Conservation (phyloP, 2,113 vertebrate genomes). For the Nesoenas mayeri region DNA sequence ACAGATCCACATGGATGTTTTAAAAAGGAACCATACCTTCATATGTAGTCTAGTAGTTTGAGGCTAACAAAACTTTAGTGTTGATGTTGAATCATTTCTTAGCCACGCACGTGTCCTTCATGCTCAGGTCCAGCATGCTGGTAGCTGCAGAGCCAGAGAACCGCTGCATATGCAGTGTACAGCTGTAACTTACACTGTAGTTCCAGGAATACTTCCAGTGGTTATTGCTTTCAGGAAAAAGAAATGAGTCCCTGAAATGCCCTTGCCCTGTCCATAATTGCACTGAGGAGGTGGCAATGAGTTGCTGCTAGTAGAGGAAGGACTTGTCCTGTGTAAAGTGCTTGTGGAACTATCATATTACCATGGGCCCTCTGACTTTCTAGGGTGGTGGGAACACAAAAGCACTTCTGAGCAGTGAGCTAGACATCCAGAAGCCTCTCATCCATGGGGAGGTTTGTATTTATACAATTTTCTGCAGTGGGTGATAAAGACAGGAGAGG, state of each 20-base stretch:
- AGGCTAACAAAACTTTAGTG: background rate
- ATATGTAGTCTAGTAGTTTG: background rate
- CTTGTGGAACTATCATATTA: background rate
- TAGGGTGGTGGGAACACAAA: background rate
- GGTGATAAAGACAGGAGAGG: background rate
- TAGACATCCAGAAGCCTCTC: background rate
- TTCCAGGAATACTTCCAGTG: background rate
- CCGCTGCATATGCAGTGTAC: background rate
- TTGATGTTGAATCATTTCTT: background rate
- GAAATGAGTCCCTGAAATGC: no score
- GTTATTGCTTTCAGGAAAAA: background rate
- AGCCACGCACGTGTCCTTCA: background rate
- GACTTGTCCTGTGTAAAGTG: background rate
- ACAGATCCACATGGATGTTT: background rate
- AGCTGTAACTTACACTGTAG: background rate
- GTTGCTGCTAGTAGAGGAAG: background rate
- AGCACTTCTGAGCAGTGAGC: background rate
- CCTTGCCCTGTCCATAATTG: background rate
- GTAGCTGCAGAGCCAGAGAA: background rate
- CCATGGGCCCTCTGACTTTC: background rate
- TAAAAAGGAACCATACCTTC: background rate
- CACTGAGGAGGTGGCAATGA: background rate
- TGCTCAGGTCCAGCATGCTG: background rate
- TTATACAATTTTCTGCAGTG: background rate
- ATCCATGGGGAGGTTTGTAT: background rate